Conservation (phyloP, 2,888 invertebrate genomes). For the Deilephila porcellus region DNA sequence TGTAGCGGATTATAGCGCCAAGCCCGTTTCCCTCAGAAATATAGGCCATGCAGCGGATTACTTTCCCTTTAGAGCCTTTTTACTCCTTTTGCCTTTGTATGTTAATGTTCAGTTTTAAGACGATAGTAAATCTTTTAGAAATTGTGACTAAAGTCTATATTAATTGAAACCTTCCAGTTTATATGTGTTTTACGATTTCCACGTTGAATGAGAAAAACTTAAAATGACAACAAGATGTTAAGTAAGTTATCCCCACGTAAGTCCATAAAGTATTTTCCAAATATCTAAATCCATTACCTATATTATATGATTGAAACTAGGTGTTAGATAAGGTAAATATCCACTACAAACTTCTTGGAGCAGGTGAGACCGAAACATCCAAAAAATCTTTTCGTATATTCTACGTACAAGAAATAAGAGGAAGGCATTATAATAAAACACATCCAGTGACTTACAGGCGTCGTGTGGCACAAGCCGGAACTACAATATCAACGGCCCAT, state of each 20-base stretch:
- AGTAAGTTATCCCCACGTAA: background rate
- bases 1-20: background rate
- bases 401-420: constrained; percentile 6
- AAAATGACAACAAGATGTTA: background rate
- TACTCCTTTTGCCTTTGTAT: constrained; percentile 2
- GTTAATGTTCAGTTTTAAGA: constrained; percentile 1
- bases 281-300: too few relatives aligned
- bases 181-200: too few relatives aligned
- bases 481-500: constrained; percentile 45
- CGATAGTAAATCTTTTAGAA: background rate
- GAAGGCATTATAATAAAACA: background rate
- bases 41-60: constrained; percentile 6
- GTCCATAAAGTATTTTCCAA: too few relatives aligned
- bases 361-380: background rate
- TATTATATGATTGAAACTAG: too few relatives aligned
- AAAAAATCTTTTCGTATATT: background rate
- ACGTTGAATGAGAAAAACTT: too few relatives aligned
- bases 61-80: background rate
- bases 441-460: constrained; percentile 5
- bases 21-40: background rate
- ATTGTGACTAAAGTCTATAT: background rate
- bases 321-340: too few relatives aligned
- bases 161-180: too few relatives aligned
- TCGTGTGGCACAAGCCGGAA: constrained; percentile 35
- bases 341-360: background rate